Percentiles rank a stretch among this genome's conserved stretches.
Conservation (phyloP, 2,888 invertebrate genomes). For the Tipula confusa region DNA sequence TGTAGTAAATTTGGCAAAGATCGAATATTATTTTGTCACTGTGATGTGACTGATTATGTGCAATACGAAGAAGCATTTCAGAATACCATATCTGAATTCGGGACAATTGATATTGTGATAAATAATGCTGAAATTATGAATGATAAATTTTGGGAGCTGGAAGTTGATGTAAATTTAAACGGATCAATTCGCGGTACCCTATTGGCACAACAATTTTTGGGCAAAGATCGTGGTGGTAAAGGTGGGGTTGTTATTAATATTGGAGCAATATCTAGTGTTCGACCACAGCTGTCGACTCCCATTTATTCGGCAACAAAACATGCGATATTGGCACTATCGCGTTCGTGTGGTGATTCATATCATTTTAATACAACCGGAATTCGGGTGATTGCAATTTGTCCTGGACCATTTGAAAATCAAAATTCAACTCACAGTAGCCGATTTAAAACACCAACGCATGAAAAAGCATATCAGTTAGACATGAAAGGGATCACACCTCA, state of each 20-base stretch:
- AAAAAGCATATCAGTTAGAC: slow-evolving; percentile 68
- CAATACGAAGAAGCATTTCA: slow-evolving; percentile 75
- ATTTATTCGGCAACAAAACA: slow-evolving; percentile 75
- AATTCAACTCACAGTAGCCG: slow-evolving; percentile 66
- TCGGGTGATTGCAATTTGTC: slow-evolving; percentile 65
- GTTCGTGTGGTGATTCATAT: slow-evolving; percentile 70
- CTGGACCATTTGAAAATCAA: slow-evolving; percentile 63
- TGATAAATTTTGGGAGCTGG: slow-evolving; percentile 69
- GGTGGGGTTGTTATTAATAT: slow-evolving; percentile 75
- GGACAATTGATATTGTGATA: slow-evolving; percentile 69
- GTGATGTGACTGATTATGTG: slow-evolving; percentile 73
- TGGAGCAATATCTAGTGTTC: slow-evolving; percentile 65
- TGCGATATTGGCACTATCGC: slow-evolving; percentile 67
- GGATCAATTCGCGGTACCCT: slow-evolving; percentile 71
- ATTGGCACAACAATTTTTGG: slow-evolving; percentile 69
- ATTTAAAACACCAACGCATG: slow-evolving; percentile 66
- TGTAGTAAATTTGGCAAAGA: slow-evolving; percentile 63
- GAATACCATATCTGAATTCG: slow-evolving; percentile 66
- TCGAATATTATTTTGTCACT: slow-evolving; percentile 66
- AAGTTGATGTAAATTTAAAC: slow-evolving; percentile 73
- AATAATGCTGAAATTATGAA: slow-evolving; percentile 79
- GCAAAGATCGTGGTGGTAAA: slow-evolving; percentile 68
- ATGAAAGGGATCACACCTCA: slow-evolving; percentile 60
- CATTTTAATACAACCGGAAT: slow-evolving; percentile 69
- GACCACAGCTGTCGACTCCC: slow-evolving; percentile 67